A percentile compares a stretch with the other conserved stretches of the same genome.
Conservation (phyloP, 1,140 invertebrate species). For the Acromyrmex heyeri region DNA sequence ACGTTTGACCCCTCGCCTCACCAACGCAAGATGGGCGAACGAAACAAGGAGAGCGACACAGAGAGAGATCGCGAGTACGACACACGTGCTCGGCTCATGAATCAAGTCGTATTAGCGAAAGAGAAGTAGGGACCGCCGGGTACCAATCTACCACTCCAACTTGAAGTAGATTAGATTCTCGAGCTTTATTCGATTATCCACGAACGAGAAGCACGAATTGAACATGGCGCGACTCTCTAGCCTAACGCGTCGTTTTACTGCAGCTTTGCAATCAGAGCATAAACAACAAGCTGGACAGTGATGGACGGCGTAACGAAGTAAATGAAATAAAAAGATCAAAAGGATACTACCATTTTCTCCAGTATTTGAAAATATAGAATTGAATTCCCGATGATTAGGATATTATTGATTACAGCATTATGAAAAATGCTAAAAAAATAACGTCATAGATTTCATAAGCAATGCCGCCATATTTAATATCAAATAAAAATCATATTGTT, state of each 20-base stretch:
- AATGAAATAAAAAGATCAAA: conserved; percentile 3
- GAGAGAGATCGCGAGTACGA: conserved; percentile 57
- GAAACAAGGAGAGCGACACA: conserved; percentile 28
- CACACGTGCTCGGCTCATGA: conserved; percentile 84
- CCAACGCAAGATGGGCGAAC: conserved; percentile 47
- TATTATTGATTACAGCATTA: not conserved
- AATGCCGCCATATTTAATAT: no score
- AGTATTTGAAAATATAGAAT: not conserved
- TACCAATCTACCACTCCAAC: conserved; percentile 84
- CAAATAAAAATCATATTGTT: no score
- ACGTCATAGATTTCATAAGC: no score
- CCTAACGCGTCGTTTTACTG: conserved; percentile 38
- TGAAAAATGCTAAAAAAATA: not conserved
- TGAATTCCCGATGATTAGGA: not conserved
- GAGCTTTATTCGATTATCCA: conserved; percentile 86
- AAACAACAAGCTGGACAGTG: conserved; percentile 28
- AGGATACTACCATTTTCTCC: not conserved
- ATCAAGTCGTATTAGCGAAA: conserved; percentile 86
- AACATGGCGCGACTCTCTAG: conserved; percentile 40
- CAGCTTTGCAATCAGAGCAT: conserved; percentile 31
- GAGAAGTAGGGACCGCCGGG: conserved; percentile 71
- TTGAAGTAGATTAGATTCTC: conserved; percentile 86
- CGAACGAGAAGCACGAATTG: conserved; percentile 73
- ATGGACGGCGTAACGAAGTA: not conserved
- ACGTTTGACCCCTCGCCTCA: conserved; percentile 84